Base-by-base conservation (phyloP, 1,140 invertebrate species). In the Formica exsecta region DNA sequence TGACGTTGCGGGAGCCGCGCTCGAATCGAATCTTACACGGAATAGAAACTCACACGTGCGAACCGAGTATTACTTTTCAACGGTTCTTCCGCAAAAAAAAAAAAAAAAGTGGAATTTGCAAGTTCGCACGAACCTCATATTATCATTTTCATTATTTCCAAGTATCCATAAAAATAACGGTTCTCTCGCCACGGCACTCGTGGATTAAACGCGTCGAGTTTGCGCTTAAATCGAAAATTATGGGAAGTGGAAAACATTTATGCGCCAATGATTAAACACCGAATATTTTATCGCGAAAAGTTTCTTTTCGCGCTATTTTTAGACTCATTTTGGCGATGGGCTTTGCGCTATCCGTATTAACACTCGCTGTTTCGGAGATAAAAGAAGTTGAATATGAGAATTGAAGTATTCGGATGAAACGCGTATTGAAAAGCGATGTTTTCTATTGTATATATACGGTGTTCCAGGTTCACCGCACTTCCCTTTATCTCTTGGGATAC, bases 401-500 rank as follows among this genome's bases (percentile, higher is more conserved):
- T 54, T 32, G 66, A 59, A 81, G 44, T 41, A 54, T 70, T 38
- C 16, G 8, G 36, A 25, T 57, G 22, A 80, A 80, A 80, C 61
- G 75, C 75, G n/a, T 38, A 70, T 80, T 22, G 68, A 81, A 59
- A 83, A 38, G 25, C 41, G 75, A 73, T 61, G 54, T 62, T 83
- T 61, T 44, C 54, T 19, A 54, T 38, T 61, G 41, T 41, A n/a
- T 22, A 32, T 48, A 59, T 41, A 16, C 76, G 65, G 32, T 44
- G 19, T 19, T 22, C 11, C 38, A 83, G 79, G 68, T 74, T 83
- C 68, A 83, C 79, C 80, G 86, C 51, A 71, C 66, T 77, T 86
- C 54, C 38, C 65, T 77, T 86, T 84, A 79, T 85, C 62, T 85
- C 62, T 61, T 41, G 19, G 44, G 8, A 66, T 68, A 57, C n/a